Base-by-base conservation (phyloP, 2,797 vertebrate genomes). In the Neosilurus mollespiculum region DNA sequence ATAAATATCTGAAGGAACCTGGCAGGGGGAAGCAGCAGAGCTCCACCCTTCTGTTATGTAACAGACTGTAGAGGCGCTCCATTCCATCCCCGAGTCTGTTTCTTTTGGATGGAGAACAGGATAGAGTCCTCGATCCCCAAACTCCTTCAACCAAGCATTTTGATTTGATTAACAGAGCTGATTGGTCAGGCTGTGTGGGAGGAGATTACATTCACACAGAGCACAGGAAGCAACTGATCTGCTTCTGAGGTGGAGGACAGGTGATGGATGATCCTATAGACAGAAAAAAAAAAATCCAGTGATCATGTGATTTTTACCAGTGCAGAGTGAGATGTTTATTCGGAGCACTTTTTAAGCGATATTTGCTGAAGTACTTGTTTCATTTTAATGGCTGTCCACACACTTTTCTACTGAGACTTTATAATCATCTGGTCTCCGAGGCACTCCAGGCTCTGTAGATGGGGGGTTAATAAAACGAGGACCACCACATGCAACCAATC, bases 1-100 rank as follows among this genome's bases (percentile, higher is more conserved):
- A 84, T 69, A 71, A 22, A 61, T 53, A 69, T 58, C 71, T 59
- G 64, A 76, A 64, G n/a, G 59, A 69, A 69, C 14, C 69, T 77
- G 76, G 10, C 10, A 34, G 34, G 43, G 62, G 72, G 58, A 83
- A 66, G 64, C 80, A 67, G 81, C 80, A 59, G 56, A 81, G 69
- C 86, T 81, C 84, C 87, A 86, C 86, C 87, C 87, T 79, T 10
- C 58, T 81, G 65, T 85, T 81, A 70, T 75, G 61, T 82, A 85
- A 82, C 54, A 66, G 53, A 69, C 64, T 34, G 81, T 62, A 82
- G 79, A 78, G 71, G 56, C 20, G 53, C 54, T 64, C 30, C 80
- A 80, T 51, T 43, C 4, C 43, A 8, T 43, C 43, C 51, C 30
- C 14, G 6, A 26, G 65, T 62, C 59, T 72, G 49, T 72, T 62